Conservation (phyloP, 2,113 vertebrate genomes). For the Ctenomys sociabilis region DNA sequence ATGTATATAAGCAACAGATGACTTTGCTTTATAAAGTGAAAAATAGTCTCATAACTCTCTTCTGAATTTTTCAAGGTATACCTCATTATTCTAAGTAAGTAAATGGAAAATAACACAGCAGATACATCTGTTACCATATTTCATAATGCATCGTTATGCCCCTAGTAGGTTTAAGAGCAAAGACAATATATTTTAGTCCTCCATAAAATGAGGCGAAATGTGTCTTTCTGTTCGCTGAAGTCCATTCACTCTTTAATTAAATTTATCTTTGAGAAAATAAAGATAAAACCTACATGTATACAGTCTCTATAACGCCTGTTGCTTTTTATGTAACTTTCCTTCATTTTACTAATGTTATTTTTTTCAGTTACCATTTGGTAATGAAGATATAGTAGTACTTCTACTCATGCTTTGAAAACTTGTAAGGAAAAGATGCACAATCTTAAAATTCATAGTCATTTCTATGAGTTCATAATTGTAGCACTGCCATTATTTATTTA, state of each 20-base stretch:
- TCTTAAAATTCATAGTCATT: slow-evolving; percentile 4
- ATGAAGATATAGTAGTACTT: background rate
- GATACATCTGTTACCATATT: background rate
- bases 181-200: background rate
- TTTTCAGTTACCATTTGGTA: slow-evolving; percentile 25
- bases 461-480: slow-evolving; percentile 12
- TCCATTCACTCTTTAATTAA: background rate
- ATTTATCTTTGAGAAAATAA: slow-evolving; percentile 27
- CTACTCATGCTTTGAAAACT: slow-evolving; percentile 1
- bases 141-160: background rate
- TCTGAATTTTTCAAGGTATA: slow-evolving; percentile 18
- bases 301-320: background rate
- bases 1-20: background rate
- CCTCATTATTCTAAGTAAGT: background rate
- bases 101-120: background rate
- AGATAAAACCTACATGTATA: slow-evolving; percentile 9
- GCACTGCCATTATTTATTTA: background rate
- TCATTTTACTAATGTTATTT: slow-evolving; percentile 14
- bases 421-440: background rate
- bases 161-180: background rate
- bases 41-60: background rate
- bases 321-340: slow-evolving; percentile 17
- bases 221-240: slow-evolving; percentile 1
- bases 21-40: background rate
- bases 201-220: background rate